Base-by-base conservation (phyloP, 2,797 vertebrate genomes). In the Cryptoblepharus egeriae region DNA sequence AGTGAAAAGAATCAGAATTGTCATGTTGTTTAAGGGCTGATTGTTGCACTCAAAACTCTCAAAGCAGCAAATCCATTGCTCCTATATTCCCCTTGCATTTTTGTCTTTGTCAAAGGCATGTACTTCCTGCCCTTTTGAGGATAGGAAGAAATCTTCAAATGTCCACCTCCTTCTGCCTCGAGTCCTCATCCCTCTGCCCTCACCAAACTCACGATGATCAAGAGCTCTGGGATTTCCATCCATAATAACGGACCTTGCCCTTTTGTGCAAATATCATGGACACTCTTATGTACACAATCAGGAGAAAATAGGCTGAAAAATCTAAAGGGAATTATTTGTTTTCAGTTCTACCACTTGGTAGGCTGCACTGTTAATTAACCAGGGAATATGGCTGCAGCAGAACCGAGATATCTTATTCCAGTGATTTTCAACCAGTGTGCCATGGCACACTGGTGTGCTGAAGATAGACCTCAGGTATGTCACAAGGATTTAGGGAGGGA, bases 51-150 rank as follows among this genome's bases (percentile, higher is more conserved):
- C 86, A 77, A 75, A n/a, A 84, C 82, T 78, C 16, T 65, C 18
- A 60, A 83, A 83, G 55, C 58, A 61, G 60, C 24, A 67, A 68
- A 60, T 35, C 55, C 78, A 24, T 4, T 83, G n/a, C 30, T 77
- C 70, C 55, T 83, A 64, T 4, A 30, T 8, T 18, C 35, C 3
- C 63, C 20, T n/a, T n/a, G n/a, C n/a, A n/a, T n/a, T n/a, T n/a
- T n/a, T 75, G 35, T 24, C 26, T 8, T 84, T 65, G n/a, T 71
- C 60, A 74, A 86, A 86, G 60, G 77, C 9, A 79, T 71, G 72
- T 88, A 55, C 18, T 85, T 11, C 20, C 55, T 55, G 45, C 74
- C 16, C 76, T 85, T 79, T 83, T 37, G 63, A 92, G 87, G 11
- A 58, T 15, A 16, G 70, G 0, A 80, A 71, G 85, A 75, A 88